Conservation (phyloP, 2,797 vertebrate genomes). For the Pangasius mekongensis region DNA sequence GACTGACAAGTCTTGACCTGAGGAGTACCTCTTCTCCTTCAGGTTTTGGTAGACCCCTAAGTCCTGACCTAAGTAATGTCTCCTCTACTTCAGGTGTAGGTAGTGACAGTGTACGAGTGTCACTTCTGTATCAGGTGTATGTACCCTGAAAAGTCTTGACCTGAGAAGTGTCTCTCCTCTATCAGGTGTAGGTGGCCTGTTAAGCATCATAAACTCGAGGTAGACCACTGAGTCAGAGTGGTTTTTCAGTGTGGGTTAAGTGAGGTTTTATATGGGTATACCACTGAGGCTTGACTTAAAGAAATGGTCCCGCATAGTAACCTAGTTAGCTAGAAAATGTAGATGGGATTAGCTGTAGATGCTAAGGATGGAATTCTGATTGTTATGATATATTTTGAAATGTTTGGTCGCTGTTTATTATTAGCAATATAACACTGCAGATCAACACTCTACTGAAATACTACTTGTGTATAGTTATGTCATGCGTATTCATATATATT, state of each 20-base stretch:
- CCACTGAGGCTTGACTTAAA: background rate
- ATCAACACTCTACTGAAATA: background rate
- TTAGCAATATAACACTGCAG: background rate
- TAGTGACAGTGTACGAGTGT: background rate
- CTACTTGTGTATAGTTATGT: background rate
- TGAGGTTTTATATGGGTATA: background rate
- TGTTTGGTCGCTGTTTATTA: background rate
- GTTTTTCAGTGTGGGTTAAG: background rate
- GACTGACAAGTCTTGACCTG: background rate
- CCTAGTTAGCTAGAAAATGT: background rate
- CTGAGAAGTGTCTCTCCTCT: background rate
- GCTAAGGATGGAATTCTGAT: background rate
- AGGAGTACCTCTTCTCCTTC: background rate
- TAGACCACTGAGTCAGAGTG: background rate
- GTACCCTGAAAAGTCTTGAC: background rate
- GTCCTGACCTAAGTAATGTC: background rate
- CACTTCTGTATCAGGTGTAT: background rate
- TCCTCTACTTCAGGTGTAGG: background rate
- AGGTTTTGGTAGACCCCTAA: background rate
- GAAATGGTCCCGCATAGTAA: background rate
- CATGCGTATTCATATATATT: background rate
- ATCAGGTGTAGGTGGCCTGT: background rate
- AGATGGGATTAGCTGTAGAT: background rate
- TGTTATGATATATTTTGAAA: background rate
- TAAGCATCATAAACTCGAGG: background rate